These are phyloP conservation scores for Lepus townsendii DNA, from an alignment of 2,797 vertebrate species.

Conservation along the genomic window DNA sequence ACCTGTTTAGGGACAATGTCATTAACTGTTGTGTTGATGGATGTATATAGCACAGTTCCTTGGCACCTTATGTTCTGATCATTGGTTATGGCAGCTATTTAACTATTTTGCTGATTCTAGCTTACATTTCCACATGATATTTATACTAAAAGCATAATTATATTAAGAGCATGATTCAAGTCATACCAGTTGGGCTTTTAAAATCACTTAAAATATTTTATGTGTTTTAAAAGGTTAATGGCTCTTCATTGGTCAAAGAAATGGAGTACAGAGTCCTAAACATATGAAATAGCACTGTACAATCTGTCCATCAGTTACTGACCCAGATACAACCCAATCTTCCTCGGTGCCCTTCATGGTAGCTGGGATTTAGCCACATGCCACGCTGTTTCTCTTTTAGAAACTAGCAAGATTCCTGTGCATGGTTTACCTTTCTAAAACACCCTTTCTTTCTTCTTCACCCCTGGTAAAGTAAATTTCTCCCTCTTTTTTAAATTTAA, in stretches of 20 bases:
- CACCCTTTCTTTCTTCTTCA: neutral
- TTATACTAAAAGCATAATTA: conserved; percentile 38
- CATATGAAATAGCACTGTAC: neutral
- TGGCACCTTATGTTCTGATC: neutral
- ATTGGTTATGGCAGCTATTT: neutral
- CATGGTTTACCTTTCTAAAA: neutral
- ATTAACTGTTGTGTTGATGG: neutral
- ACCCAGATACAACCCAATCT: neutral
- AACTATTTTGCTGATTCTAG: neutral
- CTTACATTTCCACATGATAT: neutral
- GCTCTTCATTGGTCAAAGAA: conserved; percentile 11
- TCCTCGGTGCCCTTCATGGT: neutral
- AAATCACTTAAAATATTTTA: neutral
- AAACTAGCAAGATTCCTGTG: neutral
- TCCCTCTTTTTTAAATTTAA: neutral
- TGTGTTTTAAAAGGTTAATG: neutral
- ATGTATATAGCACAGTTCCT: neutral
- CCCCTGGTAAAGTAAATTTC: neutral
- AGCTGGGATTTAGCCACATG: neutral
- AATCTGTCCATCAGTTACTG: neutral
- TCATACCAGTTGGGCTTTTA: neutral
- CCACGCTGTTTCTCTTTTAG: neutral
- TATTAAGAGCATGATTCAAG: neutral
- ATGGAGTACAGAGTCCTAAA: neutral
- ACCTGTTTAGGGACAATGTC: neutral